phyloP scores from a whole-genome alignment of 2,888 invertebrate genomes.

The Watsonalla cultraria region DNA sequence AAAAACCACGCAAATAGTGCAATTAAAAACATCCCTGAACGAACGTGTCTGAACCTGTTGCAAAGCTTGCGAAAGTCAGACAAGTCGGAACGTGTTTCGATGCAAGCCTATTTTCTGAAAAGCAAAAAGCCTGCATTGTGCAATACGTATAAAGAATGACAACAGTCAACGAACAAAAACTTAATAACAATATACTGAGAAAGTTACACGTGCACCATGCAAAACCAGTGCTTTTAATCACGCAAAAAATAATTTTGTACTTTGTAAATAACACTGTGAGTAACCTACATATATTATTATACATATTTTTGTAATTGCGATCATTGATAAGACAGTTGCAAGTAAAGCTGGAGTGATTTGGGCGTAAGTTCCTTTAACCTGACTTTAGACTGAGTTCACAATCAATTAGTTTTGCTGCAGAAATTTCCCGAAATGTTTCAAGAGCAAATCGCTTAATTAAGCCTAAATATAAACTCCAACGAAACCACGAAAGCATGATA shows the following conservation, averaged over 20 bases:
- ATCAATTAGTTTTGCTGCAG: no score
- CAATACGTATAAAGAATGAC: slow-evolving; percentile 25
- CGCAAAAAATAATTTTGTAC: background rate
- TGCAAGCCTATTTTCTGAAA: slow-evolving; percentile 16
- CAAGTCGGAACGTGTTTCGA: slow-evolving; percentile 46
- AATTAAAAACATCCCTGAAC: slow-evolving; percentile 29
- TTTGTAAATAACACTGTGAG: no score
- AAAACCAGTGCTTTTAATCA: slow-evolving; percentile 16
- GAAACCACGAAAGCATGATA: no score
- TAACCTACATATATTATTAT: no score
- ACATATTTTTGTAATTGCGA: no score
- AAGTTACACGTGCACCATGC: slow-evolving; percentile 40
- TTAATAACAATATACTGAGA: slow-evolving; percentile 33
- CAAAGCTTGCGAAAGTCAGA: slow-evolving; percentile 21
- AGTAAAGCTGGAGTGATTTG: no score
- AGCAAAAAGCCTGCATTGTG: slow-evolving; percentile 24
- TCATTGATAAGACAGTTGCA: no score
- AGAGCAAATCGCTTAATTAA: no score
- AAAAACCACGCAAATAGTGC: slow-evolving; percentile 5
- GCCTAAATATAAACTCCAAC: no score
- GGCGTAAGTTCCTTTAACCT: no score
- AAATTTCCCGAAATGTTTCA: no score
- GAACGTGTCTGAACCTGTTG: slow-evolving; percentile 63
- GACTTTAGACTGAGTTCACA: no score
- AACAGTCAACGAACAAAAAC: slow-evolving; percentile 19